These are phyloP conservation scores for Microchrysa polita DNA, from an alignment of 2,888 invertebrate species.

Conservation along the genomic window DNA sequence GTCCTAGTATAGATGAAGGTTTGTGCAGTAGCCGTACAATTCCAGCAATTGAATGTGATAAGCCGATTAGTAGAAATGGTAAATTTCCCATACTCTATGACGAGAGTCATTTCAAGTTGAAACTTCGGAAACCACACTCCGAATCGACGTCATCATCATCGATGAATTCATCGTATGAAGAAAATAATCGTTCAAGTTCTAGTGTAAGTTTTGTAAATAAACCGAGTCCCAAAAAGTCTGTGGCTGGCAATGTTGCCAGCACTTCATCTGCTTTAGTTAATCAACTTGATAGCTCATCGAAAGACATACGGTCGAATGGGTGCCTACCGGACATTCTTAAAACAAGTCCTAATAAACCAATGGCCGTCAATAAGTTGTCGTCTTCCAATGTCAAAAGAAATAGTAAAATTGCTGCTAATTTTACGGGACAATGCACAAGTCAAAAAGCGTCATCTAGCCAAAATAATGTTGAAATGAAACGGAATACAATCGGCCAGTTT, in stretches of 20 bases:
- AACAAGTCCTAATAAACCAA: neutral
- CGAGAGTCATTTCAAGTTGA: conserved; percentile 34
- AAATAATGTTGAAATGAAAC: neutral
- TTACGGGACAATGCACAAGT: neutral
- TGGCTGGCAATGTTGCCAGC: too few relatives aligned
- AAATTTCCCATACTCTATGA: conserved; percentile 20
- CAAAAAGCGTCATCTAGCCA: neutral
- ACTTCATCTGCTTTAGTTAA: too few relatives aligned
- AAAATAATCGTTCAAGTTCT: neutral
- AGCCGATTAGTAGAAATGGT: neutral
- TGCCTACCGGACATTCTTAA: too few relatives aligned
- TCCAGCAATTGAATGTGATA: conserved; percentile 2
- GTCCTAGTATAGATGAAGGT: conserved; percentile 28
- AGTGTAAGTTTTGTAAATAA: too few relatives aligned
- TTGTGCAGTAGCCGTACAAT: conserved; percentile 20
- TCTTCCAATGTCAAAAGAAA: neutral
- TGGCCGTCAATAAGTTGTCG: neutral
- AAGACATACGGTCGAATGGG: too few relatives aligned
- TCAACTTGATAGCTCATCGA: too few relatives aligned
- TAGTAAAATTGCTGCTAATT: conserved; percentile 21
- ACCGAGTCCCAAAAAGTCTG: too few relatives aligned
- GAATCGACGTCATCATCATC: neutral
- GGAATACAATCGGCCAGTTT: neutral
- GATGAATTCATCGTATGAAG: neutral
- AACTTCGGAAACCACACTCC: neutral